These are phyloP conservation scores for Lethocerus indicus DNA, from an alignment of 1,140 invertebrate species.

Conservation along the genomic window DNA sequence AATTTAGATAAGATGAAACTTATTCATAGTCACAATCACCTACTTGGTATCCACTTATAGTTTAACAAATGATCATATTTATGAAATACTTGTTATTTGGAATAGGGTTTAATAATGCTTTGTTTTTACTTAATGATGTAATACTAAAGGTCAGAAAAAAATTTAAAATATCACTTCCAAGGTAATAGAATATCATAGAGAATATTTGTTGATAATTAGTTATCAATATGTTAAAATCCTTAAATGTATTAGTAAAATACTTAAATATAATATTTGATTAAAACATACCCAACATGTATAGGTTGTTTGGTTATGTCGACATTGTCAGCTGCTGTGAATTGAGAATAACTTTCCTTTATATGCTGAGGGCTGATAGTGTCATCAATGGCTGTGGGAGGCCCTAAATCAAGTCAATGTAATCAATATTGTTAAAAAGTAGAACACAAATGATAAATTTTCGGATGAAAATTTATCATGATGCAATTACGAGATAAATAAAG, in stretches of 20 bases:
- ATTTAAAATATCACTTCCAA: too few relatives aligned
- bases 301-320: constrained; percentile 49
- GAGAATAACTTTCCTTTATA: constrained; percentile 26
- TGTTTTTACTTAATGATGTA: too few relatives aligned
- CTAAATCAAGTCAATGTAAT: constrained; percentile 16
- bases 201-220: neutral
- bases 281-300: constrained; percentile 58
- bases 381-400: constrained; percentile 36
- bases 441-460: constrained; percentile 1
- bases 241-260: neutral
- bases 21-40: too few relatives aligned
- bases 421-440: neutral
- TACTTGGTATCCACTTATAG: too few relatives aligned
- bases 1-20: too few relatives aligned
- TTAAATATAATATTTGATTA: neutral
- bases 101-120: too few relatives aligned
- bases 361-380: constrained; percentile 45
- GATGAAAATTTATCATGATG: too few relatives aligned
- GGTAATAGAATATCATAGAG: too few relatives aligned
- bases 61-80: too few relatives aligned
- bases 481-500: too few relatives aligned
- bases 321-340: constrained; percentile 45
- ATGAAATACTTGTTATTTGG: too few relatives aligned
- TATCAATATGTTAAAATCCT: neutral
- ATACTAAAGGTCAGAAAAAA: too few relatives aligned